These are phyloP conservation scores for Caenorhabditis remanei DNA, from an alignment of 1,140 invertebrate species.

Conservation along the genomic window DNA sequence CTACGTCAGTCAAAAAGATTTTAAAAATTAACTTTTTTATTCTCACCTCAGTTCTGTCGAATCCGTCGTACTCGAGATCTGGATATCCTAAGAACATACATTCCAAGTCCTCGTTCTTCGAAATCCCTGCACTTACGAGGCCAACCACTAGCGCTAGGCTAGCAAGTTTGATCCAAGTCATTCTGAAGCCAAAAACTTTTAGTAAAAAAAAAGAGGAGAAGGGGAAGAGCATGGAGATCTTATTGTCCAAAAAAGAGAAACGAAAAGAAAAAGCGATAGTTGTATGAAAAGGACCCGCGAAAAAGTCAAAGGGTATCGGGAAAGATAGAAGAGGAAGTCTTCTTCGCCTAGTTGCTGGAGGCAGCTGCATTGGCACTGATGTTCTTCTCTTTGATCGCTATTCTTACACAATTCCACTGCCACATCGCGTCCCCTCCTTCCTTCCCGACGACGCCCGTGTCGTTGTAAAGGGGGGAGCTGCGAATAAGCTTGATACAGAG, in stretches of 20 bases:
- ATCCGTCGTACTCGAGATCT: constrained; percentile 77
- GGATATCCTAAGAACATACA: constrained; percentile 78
- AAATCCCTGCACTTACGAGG: constrained; percentile 10
- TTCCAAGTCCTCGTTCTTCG: constrained; percentile 80
- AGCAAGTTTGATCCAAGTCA: constrained; percentile 54
- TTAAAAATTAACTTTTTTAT: not conserved
- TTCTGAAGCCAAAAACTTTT: constrained; percentile 16
- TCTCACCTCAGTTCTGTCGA: constrained; percentile 75
- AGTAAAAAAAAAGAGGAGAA: not conserved
- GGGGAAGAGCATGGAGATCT: constrained; percentile 28
- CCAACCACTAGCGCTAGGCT: constrained; percentile 45
- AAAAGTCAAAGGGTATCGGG: constrained; percentile 27
- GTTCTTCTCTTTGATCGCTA: constrained; percentile 51
- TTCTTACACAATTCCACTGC: constrained; percentile 52
- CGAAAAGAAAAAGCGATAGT: not conserved
- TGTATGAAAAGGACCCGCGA: not conserved
- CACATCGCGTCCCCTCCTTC: constrained; percentile 7
- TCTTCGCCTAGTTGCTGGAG: not conserved
- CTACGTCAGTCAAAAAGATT: not conserved
- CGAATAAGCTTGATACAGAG: constrained; percentile 52
- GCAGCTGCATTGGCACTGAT: constrained; percentile 53
- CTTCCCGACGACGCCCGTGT: not conserved
- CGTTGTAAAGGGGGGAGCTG: constrained; percentile 55
- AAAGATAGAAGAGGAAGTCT: no score
- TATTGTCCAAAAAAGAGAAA: constrained; percentile 9